phyloP scores from a whole-genome alignment of 2,113 vertebrate genomes.

The Camelus dromedarius region DNA sequence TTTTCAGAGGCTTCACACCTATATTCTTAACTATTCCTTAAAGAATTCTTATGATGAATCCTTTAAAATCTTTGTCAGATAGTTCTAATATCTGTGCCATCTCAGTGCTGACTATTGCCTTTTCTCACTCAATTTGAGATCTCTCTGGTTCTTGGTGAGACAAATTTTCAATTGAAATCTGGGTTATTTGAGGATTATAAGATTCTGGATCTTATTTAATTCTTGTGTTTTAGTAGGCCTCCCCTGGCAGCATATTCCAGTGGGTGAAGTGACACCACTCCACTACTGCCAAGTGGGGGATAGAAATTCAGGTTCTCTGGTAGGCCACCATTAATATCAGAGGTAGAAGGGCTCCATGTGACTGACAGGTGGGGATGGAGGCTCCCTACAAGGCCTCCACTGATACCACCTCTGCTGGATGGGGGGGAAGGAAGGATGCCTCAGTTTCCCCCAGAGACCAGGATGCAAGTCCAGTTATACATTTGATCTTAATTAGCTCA shows the following conservation, averaged over 20 bases:
- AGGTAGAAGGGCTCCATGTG: not conserved
- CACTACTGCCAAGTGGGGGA: not conserved
- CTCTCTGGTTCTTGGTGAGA: not conserved
- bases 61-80: too few relatives aligned
- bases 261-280: not conserved
- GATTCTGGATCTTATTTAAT: not conserved
- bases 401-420: not conserved
- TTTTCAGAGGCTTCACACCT: not conserved
- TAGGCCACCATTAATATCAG: not conserved
- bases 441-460: not conserved
- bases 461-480: not conserved
- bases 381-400: not conserved
- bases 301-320: not conserved
- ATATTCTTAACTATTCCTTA: not conserved
- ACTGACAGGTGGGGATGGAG: not conserved
- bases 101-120: not conserved
- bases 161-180: not conserved
- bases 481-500: not conserved
- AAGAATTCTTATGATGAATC: not conserved
- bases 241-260: not conserved
- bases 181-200: not conserved
- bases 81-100: not conserved
- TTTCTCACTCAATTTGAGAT: constrained; percentile 20
- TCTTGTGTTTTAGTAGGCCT: not conserved
- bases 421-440: not conserved